These are phyloP conservation scores for Pachyseris speciosa DNA, from an alignment of 64 coral and sea anemone genomes.

Conservation along the genomic window DNA sequence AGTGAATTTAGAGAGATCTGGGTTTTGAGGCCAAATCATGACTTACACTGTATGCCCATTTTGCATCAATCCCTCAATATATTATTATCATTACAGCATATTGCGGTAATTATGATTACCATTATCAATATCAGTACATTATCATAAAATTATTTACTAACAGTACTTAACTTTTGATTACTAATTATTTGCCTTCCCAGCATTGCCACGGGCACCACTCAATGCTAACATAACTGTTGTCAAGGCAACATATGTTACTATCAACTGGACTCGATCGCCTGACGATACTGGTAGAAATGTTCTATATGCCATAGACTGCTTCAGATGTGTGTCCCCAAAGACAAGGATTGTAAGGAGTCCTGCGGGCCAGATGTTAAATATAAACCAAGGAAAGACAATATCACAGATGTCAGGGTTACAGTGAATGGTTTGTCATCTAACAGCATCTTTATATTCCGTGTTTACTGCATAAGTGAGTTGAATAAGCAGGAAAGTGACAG, in stretches of 20 bases:
- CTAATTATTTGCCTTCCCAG: not conserved
- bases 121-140: not conserved
- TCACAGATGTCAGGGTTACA: not conserved
- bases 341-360: not conserved
- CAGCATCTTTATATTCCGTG: constrained; percentile 1
- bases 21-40: no score
- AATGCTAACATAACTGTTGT: not conserved
- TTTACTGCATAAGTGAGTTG: constrained; percentile 21
- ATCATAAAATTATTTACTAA: not conserved
- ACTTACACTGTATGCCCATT: no score
- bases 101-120: no score
- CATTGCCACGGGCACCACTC: constrained; percentile 19
- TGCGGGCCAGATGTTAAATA: not conserved
- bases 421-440: constrained; percentile 2
- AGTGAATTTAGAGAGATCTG: no score
- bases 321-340: not conserved
- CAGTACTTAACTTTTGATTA: not conserved
- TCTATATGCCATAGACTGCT: constrained; percentile 44
- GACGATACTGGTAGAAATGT: not conserved
- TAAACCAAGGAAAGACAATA: constrained; percentile 1
- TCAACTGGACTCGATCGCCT: not conserved
- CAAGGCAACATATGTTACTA: not conserved
- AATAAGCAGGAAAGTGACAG: not conserved
- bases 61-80: no score
- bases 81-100: no score